Evolutionary conservation across 1,140 invertebrate species (phyloP).

Genomic region (Brachionus asplanchnoidis): DNA sequence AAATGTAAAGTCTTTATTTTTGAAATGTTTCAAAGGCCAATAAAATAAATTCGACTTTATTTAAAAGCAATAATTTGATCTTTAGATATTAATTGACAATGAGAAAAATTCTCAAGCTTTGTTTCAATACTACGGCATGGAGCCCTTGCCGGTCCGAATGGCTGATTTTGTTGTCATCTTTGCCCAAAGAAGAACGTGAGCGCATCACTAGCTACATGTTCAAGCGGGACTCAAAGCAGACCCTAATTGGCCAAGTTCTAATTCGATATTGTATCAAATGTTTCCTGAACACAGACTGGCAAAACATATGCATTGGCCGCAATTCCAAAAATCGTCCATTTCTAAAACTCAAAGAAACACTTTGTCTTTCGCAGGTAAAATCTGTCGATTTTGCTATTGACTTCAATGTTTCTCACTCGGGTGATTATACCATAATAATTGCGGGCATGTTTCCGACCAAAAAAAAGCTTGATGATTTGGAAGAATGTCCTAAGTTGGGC

Average conservation of each 20-base stretch:
- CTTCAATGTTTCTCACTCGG: conserved; percentile 91
- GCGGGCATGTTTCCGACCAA: neutral
- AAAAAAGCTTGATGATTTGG: conserved; percentile 56
- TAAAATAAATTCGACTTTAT: neutral
- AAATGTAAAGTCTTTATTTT: too few relatives aligned
- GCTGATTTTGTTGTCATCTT: neutral
- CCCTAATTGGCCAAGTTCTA: conserved; percentile 6
- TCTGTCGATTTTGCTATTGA: conserved; percentile 48
- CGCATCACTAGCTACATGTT: neutral
- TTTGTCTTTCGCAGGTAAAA: conserved; percentile 40
- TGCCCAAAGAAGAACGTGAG: neutral
- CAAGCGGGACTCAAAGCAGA: conserved; percentile 22
- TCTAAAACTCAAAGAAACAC: conserved; percentile 19
- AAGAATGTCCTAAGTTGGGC: conserved; percentile 54
- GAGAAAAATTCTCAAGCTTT: conserved; percentile 26
- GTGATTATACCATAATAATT: conserved; percentile 74
- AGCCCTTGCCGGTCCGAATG: neutral
- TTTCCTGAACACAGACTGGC: neutral
- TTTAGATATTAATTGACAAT: neutral
- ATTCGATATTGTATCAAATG: conserved; percentile 14
- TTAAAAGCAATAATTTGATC: neutral
- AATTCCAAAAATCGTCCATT: conserved; percentile 61
- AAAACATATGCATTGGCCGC: conserved; percentile 32
- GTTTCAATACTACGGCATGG: conserved; percentile 15
- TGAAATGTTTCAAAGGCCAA: too few relatives aligned